These are phyloP conservation scores for Eidolon helvum DNA, from an alignment of 2,113 vertebrate genomes.

Conservation along the genomic window DNA sequence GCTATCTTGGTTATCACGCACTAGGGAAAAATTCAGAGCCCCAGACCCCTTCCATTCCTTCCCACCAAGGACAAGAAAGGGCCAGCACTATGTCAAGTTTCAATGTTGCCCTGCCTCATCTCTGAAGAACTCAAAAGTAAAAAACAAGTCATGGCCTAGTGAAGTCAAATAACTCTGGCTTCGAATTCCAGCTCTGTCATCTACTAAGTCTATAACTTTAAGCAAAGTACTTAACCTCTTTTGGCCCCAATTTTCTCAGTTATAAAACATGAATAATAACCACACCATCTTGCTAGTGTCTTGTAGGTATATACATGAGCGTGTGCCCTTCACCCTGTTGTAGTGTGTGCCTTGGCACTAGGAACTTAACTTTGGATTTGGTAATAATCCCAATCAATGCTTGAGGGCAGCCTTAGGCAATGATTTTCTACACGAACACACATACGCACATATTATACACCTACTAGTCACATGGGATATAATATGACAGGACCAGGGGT, in stretches of 20 bases:
- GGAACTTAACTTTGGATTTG: too few species aligned
- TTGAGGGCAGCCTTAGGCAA: background rate
- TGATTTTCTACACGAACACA: background rate
- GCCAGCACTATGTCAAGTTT: background rate
- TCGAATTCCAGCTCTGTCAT: conserved; percentile 5
- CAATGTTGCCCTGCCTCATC: background rate
- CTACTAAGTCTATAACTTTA: background rate
- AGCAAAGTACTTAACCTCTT: conserved; percentile 18
- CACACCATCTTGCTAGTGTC: background rate
- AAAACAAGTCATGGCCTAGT: background rate
- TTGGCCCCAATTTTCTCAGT: conserved; percentile 1
- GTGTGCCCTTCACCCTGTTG: accelerated
- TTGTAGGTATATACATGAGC: background rate
- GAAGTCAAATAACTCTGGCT: background rate
- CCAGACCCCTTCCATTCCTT: too few species aligned
- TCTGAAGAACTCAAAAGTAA: background rate
- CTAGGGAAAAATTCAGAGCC: background rate
- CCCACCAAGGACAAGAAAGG: background rate
- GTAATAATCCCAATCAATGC: background rate
- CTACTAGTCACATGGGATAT: background rate
- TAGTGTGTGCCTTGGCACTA: too few species aligned
- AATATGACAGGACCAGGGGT: background rate
- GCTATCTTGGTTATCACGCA: background rate
- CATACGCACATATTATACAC: background rate
- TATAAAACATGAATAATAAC: background rate